Conservation (phyloP, 2,888 invertebrate genomes). For the Dione vanillae region DNA sequence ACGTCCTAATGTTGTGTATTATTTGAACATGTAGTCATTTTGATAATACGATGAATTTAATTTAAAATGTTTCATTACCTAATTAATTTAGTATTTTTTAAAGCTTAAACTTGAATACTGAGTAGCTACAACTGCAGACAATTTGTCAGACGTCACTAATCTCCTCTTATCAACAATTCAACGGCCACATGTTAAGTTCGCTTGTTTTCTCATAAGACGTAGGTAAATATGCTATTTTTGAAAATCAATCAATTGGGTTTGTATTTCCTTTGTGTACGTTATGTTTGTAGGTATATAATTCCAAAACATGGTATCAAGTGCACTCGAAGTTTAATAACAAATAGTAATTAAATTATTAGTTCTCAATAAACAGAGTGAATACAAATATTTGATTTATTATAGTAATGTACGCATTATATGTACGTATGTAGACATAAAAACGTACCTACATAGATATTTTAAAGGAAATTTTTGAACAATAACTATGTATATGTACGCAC, state of each 20-base stretch:
- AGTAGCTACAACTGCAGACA: too few relatives aligned
- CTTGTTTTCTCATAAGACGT: neutral
- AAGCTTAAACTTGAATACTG: too few relatives aligned
- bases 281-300: neutral
- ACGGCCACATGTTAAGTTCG: neutral
- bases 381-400: conserved; percentile 12
- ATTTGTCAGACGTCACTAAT: neutral
- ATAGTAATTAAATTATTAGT: conserved; percentile 1
- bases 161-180: conserved; percentile 5
- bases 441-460: neutral
- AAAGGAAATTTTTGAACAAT: neutral
- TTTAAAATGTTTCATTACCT: too few relatives aligned
- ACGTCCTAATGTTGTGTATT: neutral
- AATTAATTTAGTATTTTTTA: too few relatives aligned
- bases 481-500: too few relatives aligned
- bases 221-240: conserved; percentile 4
- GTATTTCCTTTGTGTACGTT: too few relatives aligned
- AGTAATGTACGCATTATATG: neutral
- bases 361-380: neutral
- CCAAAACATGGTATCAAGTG: neutral
- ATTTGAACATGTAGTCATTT: neutral
- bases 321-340: neutral
- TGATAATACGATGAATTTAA: too few relatives aligned
- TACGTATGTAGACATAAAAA: neutral
- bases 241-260: neutral